These are phyloP conservation scores for Crematogaster levior DNA, from an alignment of 2,888 invertebrate genomes.

Conservation along the genomic window DNA sequence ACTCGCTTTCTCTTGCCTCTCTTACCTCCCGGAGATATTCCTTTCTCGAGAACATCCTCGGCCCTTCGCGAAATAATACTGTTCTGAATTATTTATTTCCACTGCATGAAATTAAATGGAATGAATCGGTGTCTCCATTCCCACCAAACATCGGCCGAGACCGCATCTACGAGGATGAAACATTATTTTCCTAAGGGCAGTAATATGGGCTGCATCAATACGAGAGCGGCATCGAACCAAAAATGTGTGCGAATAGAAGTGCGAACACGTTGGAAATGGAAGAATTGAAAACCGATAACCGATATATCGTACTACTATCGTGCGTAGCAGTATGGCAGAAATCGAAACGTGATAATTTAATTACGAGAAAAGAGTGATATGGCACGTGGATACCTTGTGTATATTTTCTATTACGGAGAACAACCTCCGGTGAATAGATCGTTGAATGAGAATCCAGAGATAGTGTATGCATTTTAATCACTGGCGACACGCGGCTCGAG, in stretches of 20 bases:
- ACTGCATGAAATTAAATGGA: conserved; percentile 10
- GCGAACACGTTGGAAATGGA: conserved; percentile 3
- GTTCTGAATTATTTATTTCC: not conserved
- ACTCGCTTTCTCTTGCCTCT: conserved; percentile 23
- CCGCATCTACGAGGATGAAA: not conserved
- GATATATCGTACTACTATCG: conserved; percentile 13
- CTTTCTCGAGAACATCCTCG: not conserved
- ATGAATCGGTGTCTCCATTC: not conserved
- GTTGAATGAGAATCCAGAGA: conserved; percentile 13
- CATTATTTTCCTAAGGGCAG: not conserved
- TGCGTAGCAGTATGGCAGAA: not conserved
- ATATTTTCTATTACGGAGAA: not conserved
- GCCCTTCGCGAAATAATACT: conserved; percentile 1
- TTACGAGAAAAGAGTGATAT: conserved; percentile 21
- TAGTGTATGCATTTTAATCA: conserved; percentile 6
- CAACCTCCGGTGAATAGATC: not conserved
- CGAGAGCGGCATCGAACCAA: not conserved
- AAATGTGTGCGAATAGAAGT: not conserved
- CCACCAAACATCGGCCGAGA: not conserved
- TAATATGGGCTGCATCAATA: not conserved
- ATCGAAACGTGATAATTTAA: conserved; percentile 18
- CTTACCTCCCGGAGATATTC: not conserved
- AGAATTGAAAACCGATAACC: conserved; percentile 41
- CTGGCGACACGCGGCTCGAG: not conserved
- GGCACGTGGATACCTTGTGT: conserved; percentile 2